Conservation (phyloP, 2,888 invertebrate species). For the Melinopterus prodromus region DNA sequence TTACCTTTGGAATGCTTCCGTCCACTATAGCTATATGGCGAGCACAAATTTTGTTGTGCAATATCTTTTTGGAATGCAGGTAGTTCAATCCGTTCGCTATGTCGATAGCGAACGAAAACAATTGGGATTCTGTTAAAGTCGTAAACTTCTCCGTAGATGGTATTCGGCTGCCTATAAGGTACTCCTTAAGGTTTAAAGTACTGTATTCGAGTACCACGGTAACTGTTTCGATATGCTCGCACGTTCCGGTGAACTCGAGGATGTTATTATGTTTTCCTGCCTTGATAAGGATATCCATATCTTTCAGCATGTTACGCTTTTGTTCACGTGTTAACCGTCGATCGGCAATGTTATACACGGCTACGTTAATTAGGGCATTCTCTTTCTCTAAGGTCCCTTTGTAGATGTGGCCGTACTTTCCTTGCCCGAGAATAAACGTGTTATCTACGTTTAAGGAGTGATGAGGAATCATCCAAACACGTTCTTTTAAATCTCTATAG, state of each 20-base stretch:
- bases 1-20: constrained; percentile 74
- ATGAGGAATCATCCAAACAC: constrained; percentile 77
- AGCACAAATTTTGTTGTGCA: constrained; percentile 78
- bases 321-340: constrained; percentile 60
- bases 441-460: constrained; percentile 77
- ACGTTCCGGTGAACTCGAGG: constrained; percentile 78
- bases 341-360: constrained; percentile 73
- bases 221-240: constrained; percentile 78
- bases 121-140: constrained; percentile 65
- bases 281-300: constrained; percentile 75
- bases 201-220: constrained; percentile 78
- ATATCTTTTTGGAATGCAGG: constrained; percentile 70
- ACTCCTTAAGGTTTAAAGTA: constrained; percentile 73
- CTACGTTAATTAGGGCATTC: constrained; percentile 63
- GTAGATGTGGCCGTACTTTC: constrained; percentile 81
- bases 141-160: constrained; percentile 64
- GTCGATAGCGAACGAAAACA: constrained; percentile 62
- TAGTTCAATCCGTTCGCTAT: constrained; percentile 78
- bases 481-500: constrained; percentile 78
- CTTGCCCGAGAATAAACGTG: constrained; percentile 69
- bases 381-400: constrained; percentile 74
- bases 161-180: constrained; percentile 69
- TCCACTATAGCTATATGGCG: constrained; percentile 74
- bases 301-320: constrained; percentile 68
- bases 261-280: constrained; percentile 76